Base-by-base conservation (phyloP, 2,888 invertebrate species). In the Drosophila emarginata region DNA sequence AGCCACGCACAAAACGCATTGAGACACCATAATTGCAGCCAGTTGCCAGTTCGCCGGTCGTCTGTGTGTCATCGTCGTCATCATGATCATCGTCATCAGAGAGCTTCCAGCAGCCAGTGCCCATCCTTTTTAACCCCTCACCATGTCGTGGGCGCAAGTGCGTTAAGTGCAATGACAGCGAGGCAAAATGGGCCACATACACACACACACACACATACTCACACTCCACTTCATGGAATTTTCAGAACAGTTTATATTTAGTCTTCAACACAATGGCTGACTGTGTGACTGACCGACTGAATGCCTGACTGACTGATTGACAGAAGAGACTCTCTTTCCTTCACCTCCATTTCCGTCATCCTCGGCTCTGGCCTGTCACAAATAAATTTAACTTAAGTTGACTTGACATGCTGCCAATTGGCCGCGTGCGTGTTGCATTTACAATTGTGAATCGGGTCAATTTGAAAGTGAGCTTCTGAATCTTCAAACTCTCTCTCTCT, bases 1-100 rank as follows among this genome's bases (percentile, higher is more conserved):
- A 82, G 87, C 85, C 87, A 87, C 87, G 84, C 80, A 86, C 87
- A 72, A 72, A 86, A 80, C 81, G 87, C 82, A 81, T 85, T 74
- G 86, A 83, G 87, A 79, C 75, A 71, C 83, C 83, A 83, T 83
- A 87, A 83, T 87, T 87, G 88, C 83, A 85, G 76, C 70, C 82
- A 79, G 87, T 87, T 85, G 74, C 72, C 67, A 74, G 32, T 66
- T 79, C 61, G 53, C 51, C 45, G 53, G 39, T 32, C 12, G 61
- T 64, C 63, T 57, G 11, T 28, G 15, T 26, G 28, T 40, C 61
- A 9, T 51, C 39, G 12, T 53, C 53, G 15, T 53, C 53, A 15
- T 53, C 52, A 28, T 62, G 40, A 18, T 45, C 9, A 45, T 15
- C 15, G 15, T 45, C 15, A 45, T 45, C 15, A 45, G 5, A 2